phyloP scores from a whole-genome alignment of 2,797 vertebrate genomes.

The Linurgus olivaceus region DNA sequence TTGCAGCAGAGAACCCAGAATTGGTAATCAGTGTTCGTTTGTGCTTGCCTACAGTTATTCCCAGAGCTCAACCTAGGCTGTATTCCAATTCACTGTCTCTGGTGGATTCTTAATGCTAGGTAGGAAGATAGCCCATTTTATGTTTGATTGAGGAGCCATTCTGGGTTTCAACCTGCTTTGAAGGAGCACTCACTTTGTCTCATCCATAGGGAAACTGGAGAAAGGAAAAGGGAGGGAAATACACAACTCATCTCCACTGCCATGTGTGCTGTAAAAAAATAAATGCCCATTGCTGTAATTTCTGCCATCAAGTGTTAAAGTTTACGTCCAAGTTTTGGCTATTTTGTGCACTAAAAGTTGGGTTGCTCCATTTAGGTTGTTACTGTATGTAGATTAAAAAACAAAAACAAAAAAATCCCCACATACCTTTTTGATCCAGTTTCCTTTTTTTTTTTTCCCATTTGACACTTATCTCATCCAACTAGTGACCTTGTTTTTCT shows the following conservation, averaged over 20 bases:
- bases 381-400: neutral
- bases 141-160: neutral
- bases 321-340: neutral
- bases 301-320: neutral
- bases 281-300: neutral
- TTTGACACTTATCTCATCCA: neutral
- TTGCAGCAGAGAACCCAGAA: neutral
- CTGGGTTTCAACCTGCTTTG: neutral
- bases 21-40: constrained; percentile 5
- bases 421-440: neutral
- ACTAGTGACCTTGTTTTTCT: neutral
- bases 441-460: neutral
- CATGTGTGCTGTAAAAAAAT: neutral
- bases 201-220: neutral
- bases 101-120: neutral
- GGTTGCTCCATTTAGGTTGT: neutral
- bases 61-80: neutral
- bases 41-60: neutral
- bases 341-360: neutral
- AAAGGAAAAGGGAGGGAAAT: neutral
- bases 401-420: neutral
- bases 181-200: neutral
- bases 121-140: neutral
- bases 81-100: neutral
- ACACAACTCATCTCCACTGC: neutral